Evolutionary conservation across 2,888 invertebrate genomes (phyloP), one percentile per base, ranked within the genome.

Genomic region (Operophtera brumata): DNA sequence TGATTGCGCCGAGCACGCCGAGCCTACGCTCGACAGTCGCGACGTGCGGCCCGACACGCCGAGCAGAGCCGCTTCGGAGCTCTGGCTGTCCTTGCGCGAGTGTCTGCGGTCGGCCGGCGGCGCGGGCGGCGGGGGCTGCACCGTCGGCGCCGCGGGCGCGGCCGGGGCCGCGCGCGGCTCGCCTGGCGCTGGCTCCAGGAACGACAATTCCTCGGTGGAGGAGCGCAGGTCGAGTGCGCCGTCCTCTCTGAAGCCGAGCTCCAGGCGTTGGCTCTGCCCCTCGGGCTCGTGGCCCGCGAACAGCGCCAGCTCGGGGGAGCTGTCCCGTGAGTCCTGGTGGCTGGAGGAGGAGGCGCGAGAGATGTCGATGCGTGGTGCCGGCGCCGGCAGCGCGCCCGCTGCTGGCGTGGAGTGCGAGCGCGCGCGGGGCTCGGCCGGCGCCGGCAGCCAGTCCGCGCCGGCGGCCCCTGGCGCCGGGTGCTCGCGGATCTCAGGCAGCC

Each of bases 261-360:
- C 90, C 59, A 92, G 84, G 48, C 77, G 75, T 25, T 71, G 69
- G 34, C 73, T 72, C 36, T 71, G 60, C 54, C 77, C 80, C 35
- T 77, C 62, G 43, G 54, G 58, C 36, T 67, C 71, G 28, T 67
- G 67, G 72, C 92, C 92, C 77, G 93, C 93, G 75, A 94, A 94
- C 65, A 96, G 92, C 63, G 96, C 96, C 76, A 95, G 92, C 78
- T 96, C 96, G 1, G 96, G 96, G 44, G 96, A 95, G 72, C 95
- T 95, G 73, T 96, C 96, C 43, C 94, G 92, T 69, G 95, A 96
- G 76, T 96, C 96, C 77, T 96, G 96, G 71, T 96, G 96, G 34
- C 96, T 96, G 54, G 96, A 96, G 79, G 96, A 96, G 75, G 96
- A 96, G 5, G 97, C 96, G 66, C 96, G 92, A 65, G 96, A 96